A percentile compares a stretch with the other conserved stretches of the same genome.
phyloP scores from a whole-genome alignment of 2,113 vertebrate species.

The Coptodon rendalli region DNA sequence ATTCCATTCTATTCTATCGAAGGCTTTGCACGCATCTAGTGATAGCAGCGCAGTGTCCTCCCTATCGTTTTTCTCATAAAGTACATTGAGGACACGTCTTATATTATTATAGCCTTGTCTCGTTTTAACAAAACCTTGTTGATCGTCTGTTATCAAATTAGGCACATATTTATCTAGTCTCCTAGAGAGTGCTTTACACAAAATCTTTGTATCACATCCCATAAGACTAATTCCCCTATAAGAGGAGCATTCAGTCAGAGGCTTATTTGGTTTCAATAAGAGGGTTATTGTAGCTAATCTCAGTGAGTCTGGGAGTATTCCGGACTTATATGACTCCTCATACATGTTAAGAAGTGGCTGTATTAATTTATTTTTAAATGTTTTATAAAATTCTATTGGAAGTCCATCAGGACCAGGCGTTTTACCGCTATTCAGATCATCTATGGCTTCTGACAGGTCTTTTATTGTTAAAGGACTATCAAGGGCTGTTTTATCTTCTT shows the following conservation, averaged over 20 bases:
- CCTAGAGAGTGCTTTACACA: not conserved
- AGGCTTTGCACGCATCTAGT: not conserved
- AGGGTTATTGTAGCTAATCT: not conserved
- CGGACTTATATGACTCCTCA: too few species aligned
- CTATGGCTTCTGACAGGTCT: too few species aligned
- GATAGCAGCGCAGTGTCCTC: not conserved
- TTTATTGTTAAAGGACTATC: too few species aligned
- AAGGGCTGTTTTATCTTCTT: too few species aligned
- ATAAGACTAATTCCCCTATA: too few species aligned
- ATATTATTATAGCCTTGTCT: not conserved
- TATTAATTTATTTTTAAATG: too few species aligned
- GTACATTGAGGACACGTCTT: not conserved
- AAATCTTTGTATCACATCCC: not conserved
- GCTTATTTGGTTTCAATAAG: too few species aligned
- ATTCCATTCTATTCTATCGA: not conserved
- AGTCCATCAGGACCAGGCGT: too few species aligned
- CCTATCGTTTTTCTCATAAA: not conserved
- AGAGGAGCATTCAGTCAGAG: too few species aligned
- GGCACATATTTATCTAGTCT: not conserved
- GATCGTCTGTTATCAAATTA: not conserved
- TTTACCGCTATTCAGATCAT: too few species aligned
- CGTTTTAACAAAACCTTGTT: not conserved
- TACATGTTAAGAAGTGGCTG: too few species aligned
- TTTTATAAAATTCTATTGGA: too few species aligned
- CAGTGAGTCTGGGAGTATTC: not conserved